Evolutionary conservation across 2,888 invertebrate species (phyloP), one percentile per base, ranked within the genome.

Genomic region (Rhabditophanes sp.): DNA sequence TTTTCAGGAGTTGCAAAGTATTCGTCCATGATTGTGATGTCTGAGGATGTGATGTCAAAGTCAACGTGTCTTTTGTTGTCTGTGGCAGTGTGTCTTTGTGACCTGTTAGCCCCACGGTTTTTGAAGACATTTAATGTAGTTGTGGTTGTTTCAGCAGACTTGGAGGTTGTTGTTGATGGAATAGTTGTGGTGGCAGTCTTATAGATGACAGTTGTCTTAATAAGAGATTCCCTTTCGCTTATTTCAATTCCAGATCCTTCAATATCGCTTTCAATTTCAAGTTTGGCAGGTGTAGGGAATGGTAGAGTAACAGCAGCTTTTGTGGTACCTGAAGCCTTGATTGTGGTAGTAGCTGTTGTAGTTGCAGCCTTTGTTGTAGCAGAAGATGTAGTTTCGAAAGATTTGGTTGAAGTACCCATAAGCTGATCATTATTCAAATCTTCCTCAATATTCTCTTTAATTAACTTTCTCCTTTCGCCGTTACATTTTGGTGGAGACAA

Each of bases 1-100:
- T 6, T 25, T 15, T 6, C 14, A 25, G 33, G 33, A 16, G 23
- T 9, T 9, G 25, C 53, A 31, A 42, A 42, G 20, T 54, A 50
- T 30, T 45, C 46, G 30, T 60, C 60, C 14, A 60, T 29, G 31
- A 60, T 53, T 6, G 55, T 60, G 32, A 60, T 32, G 26, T 60
- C 60, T 1, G 53, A 52, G 12, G 59, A 54, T n/a, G 48, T 39
- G 18, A 60, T 50, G 33, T 60, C 60, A 23, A 60, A 46, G 33
- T 60, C 57, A 25, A 59, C 47, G n/a, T 42, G 24, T n/a, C n/a
- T n/a, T n/a, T n/a, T n/a, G n/a, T n/a, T n/a, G n/a, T n/a, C n/a
- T n/a, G n/a, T n/a, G n/a, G n/a, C n/a, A n/a, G n/a, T n/a, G n/a
- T n/a, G n/a, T n/a, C n/a, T n/a, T n/a, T n/a, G n/a, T n/a, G n/a